Evolutionary conservation across 2,797 vertebrate genomes (phyloP).

Genomic region (Columba guinea): DNA sequence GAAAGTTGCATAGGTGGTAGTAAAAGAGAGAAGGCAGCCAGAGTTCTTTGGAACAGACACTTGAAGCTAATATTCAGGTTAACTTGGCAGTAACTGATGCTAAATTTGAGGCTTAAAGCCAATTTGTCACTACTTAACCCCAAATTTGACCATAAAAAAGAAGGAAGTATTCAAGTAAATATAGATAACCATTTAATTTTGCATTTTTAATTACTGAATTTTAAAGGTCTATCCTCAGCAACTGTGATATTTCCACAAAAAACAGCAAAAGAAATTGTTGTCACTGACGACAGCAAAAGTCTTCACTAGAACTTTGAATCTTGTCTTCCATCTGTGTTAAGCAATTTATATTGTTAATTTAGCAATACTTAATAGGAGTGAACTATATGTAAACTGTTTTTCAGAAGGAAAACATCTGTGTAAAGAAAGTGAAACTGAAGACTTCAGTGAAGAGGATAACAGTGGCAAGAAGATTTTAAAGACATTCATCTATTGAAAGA

Average conservation of each 20-base stretch:
- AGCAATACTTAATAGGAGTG: not conserved
- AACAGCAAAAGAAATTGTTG: not conserved
- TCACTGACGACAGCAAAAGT: not conserved
- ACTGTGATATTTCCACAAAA: not conserved
- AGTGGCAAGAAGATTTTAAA: not conserved
- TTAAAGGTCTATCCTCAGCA: not conserved
- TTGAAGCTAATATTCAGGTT: not conserved
- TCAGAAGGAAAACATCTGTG: not conserved
- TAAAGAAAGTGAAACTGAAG: not conserved
- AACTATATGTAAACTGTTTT: not conserved
- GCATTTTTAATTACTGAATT: not conserved
- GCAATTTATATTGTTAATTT: not conserved
- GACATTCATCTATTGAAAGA: not conserved
- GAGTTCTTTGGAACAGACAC: not conserved
- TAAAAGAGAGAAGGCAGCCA: not conserved
- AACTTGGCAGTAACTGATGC: not conserved
- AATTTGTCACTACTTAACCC: not conserved
- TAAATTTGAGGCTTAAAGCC: not conserved
- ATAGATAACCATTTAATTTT: not conserved
- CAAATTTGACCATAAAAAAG: not conserved
- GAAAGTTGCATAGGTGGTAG: not conserved
- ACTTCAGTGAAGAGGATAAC: not conserved
- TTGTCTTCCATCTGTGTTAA: not conserved
- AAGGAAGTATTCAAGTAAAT: not conserved
- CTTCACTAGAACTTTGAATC: not conserved